Percentiles rank a stretch among this genome's conserved stretches.
Evolutionary conservation across 2,888 invertebrate species (phyloP).

Genomic region (Agrenia bidenticulata): DNA sequence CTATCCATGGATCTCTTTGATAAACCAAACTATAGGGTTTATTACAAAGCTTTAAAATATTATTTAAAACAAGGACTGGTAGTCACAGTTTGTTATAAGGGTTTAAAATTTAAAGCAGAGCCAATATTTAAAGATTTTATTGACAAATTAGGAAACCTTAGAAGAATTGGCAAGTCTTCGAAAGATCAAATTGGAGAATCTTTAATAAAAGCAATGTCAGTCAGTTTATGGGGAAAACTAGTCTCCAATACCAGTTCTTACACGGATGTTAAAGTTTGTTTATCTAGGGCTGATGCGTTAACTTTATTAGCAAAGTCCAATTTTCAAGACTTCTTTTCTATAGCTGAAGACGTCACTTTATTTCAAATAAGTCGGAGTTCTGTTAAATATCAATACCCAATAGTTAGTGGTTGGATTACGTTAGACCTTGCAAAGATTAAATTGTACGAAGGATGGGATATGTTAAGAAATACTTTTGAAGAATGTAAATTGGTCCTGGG

Average conservation of each 20-base stretch:
- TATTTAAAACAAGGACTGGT: neutral
- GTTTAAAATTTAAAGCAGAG: conserved; percentile 3
- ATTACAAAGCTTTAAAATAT: neutral
- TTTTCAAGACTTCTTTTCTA: neutral
- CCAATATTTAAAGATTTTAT: neutral
- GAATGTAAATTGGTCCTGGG: neutral
- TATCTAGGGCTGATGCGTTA: neutral
- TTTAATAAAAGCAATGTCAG: neutral
- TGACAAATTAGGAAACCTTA: neutral
- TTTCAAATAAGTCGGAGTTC: neutral
- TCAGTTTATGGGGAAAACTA: neutral
- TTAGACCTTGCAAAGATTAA: neutral
- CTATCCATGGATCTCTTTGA: neutral
- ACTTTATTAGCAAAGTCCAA: neutral
- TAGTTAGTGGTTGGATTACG: neutral
- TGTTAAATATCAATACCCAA: neutral
- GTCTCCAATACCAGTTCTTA: neutral
- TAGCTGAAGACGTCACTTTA: conserved; percentile 1
- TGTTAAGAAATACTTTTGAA: neutral
- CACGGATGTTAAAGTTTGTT: conserved; percentile 3
- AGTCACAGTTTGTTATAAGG: neutral
- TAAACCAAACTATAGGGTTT: neutral
- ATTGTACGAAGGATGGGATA: neutral
- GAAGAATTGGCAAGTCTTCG: neutral
- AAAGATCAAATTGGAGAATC: neutral